Evolutionary conservation across 2,113 vertebrate genomes (phyloP).

Genomic region (Felis chaus): DNA sequence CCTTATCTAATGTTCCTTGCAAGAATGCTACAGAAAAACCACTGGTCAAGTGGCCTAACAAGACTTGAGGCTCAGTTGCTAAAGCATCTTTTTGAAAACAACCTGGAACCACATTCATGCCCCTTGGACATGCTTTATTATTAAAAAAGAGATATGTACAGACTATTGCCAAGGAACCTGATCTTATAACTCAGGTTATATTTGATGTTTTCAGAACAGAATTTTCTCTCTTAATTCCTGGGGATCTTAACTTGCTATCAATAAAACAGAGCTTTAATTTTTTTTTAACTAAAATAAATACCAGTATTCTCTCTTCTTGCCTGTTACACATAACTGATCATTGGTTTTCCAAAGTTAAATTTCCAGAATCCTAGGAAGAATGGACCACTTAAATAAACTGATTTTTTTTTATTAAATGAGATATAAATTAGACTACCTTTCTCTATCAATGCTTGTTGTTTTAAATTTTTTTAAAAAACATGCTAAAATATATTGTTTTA

Average conservation of each 20-base stretch:
- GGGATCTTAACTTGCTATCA: not conserved
- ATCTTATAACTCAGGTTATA: not conserved
- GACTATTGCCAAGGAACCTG: not conserved
- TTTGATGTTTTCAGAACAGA: not conserved
- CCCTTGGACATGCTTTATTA: not conserved
- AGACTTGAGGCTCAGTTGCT: not conserved
- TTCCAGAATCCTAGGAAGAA: not conserved
- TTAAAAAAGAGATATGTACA: not conserved
- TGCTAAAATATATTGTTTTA: not conserved
- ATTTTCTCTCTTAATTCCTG: not conserved
- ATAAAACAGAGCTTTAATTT: not conserved
- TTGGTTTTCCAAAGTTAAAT: not conserved
- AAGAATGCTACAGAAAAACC: not conserved
- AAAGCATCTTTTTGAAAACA: not conserved
- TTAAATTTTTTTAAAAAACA: not conserved
- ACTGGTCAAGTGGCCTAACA: not conserved
- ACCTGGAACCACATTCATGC: not conserved
- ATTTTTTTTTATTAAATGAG: not conserved
- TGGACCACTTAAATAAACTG: not conserved
- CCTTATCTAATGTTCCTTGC: not conserved
- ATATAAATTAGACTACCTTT: not conserved
- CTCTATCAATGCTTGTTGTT: not conserved
- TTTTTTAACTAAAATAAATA: not conserved
- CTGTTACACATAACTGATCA: not conserved
- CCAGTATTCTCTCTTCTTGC: not conserved